Base-by-base conservation (phyloP, 2,797 vertebrate genomes). In the Adrianichthys oophorus region DNA sequence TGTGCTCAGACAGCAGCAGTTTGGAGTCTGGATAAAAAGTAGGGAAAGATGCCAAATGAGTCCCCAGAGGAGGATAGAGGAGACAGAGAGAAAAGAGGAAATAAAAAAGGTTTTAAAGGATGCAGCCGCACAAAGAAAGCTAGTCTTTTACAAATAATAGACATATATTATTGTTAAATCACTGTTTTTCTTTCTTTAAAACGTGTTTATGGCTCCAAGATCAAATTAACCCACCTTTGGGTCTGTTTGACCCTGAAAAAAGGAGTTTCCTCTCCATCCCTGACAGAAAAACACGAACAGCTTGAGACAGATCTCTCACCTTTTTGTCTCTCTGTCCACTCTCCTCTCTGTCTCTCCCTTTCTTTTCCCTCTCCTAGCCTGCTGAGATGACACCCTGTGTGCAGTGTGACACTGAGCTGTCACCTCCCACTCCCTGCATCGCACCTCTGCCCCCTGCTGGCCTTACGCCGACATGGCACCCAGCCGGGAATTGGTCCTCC, bases 391-490 rank as follows among this genome's bases (percentile, higher is more conserved):
- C 88, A 87, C 81, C 70, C 73, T 55, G 80, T 68, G 77, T 76
- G 57, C 80, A 65, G 76, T 83, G 82, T 86, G 84, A 87, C 86
- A 87, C 76, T 41, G 70, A 83, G 78, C 82, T 82, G 78, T 83
- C 87, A 89, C 87, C 82, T 90, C 87, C 87, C 80, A 89, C 87
- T 84, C 84, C 72, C 71, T 62, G 74, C 83, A 85, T 88, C 83
- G 76, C 88, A 86, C 90, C 79, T 84, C 84, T 88, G 89, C 87
- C 88, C 89, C 86, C 89, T 87, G 85, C 87, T 89, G 89, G 89
- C 72, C 67, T 68, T 69, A 78, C 66, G 65, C 59, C 4, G 58
- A 82, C 85, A 89, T 41, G 10, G 59, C 87, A 84, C 74, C 79
- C 71, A 65, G 59, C 73, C 61, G 41, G 72, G 68, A 70, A 70